Evolutionary conservation across 2,888 invertebrate genomes (phyloP).

Genomic region (Pseudoips prasinana): DNA sequence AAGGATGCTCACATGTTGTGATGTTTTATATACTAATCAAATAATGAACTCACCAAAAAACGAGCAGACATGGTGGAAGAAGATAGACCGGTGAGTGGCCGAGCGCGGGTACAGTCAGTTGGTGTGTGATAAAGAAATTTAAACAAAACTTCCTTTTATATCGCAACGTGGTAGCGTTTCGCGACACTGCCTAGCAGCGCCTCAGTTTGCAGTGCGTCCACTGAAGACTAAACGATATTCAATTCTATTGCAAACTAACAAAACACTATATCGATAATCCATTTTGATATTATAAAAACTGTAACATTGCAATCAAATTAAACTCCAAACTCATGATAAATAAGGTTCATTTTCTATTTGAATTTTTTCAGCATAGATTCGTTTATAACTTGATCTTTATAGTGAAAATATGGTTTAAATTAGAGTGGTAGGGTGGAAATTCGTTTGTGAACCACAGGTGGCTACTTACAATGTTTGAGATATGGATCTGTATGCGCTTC

Average conservation of each 20-base stretch:
- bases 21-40: no score
- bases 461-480: constrained; percentile 10
- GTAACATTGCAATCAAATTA: constrained; percentile 31
- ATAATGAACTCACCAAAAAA: constrained; percentile 73
- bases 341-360: constrained; percentile 34
- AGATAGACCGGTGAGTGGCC: constrained; percentile 49
- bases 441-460: constrained; percentile 21
- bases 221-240: constrained; percentile 28
- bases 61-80: constrained; percentile 69
- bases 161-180: constrained; percentile 78
- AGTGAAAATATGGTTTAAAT: constrained; percentile 47
- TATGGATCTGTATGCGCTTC: constrained; percentile 3
- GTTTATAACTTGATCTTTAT: constrained; percentile 36
- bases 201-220: constrained; percentile 43
- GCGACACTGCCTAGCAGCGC: constrained; percentile 71
- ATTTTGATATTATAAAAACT: constrained; percentile 10
- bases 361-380: constrained; percentile 12
- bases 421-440: constrained; percentile 41
- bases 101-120: constrained; percentile 59
- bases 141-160: constrained; percentile 80
- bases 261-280: constrained; percentile 30
- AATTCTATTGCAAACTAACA: constrained; percentile 34
- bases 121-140: constrained; percentile 78
- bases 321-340: constrained; percentile 27
- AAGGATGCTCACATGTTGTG: no score